Conservation (phyloP, 1,140 invertebrate genomes). For the Zeugodacus cucurbitae region DNA sequence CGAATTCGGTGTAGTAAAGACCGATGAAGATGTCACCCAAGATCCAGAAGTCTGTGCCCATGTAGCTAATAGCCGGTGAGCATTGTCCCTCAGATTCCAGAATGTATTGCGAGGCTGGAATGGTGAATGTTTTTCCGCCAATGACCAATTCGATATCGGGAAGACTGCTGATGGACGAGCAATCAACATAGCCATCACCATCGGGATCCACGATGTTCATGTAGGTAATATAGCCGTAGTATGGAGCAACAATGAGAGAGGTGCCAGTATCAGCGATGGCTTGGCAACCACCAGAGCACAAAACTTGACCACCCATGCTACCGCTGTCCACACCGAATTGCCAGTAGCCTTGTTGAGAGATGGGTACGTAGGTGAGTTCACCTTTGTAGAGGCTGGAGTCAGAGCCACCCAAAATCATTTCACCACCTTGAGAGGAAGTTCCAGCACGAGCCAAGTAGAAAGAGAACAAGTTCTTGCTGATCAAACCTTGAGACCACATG, state of each 20-base stretch:
- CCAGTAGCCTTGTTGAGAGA: slow-evolving; percentile 63
- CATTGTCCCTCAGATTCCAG: slow-evolving; percentile 46
- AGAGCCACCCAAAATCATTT: slow-evolving; percentile 60
- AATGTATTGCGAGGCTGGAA: slow-evolving; percentile 49
- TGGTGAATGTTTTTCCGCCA: slow-evolving; percentile 49
- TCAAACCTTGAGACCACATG: slow-evolving; percentile 86
- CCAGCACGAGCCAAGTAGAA: slow-evolving; percentile 87
- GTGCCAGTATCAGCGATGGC: slow-evolving; percentile 85
- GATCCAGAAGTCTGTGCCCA: slow-evolving; percentile 56
- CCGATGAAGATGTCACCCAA: slow-evolving; percentile 76
- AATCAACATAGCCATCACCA: slow-evolving; percentile 16
- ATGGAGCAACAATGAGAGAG: slow-evolving; percentile 77
- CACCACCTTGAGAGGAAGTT: slow-evolving; percentile 51
- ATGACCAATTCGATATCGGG: slow-evolving; percentile 51
- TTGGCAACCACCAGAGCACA: slow-evolving; percentile 75
- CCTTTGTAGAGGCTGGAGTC: slow-evolving; percentile 54
- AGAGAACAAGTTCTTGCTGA: slow-evolving; percentile 87
- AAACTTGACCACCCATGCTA: slow-evolving; percentile 46
- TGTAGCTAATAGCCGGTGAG: slow-evolving; percentile 48
- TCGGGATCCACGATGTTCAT: slow-evolving; percentile 26
- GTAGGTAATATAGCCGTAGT: neutral
- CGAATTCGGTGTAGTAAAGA: slow-evolving; percentile 77
- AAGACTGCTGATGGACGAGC: slow-evolving; percentile 38
- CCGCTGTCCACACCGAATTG: slow-evolving; percentile 58
- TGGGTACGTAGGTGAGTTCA: slow-evolving; percentile 57